phyloP scores from a whole-genome alignment of 2,888 invertebrate genomes.

The Ypsolopha sequella region DNA sequence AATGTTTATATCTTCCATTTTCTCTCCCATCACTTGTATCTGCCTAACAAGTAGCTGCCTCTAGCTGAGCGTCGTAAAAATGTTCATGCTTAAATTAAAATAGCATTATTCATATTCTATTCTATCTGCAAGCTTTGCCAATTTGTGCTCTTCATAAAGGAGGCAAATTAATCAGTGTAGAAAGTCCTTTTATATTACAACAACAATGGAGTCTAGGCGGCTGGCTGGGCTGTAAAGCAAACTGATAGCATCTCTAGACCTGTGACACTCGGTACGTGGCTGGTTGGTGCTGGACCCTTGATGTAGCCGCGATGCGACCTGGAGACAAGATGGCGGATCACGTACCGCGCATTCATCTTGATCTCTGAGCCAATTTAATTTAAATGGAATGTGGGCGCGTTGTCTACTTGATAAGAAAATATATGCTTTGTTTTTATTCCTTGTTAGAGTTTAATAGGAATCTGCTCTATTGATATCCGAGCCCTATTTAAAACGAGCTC shows the following conservation, averaged over 20 bases:
- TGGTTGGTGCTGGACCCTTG: conserved; percentile 15
- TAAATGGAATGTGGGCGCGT: background rate
- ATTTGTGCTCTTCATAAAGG: background rate
- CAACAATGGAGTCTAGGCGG: background rate
- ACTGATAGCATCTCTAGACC: conserved; percentile 48
- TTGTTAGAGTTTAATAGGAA: background rate
- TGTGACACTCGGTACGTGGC: conserved; percentile 25
- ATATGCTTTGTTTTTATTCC: background rate
- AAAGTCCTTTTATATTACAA: background rate
- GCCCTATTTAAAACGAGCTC: background rate
- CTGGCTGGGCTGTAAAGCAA: conserved; percentile 42
- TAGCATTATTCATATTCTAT: no score
- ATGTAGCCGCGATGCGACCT: conserved; percentile 12
- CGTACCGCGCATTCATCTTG: background rate
- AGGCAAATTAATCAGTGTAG: background rate
- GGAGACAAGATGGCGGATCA: background rate
- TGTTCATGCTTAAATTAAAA: no score
- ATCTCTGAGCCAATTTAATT: conserved; percentile 2
- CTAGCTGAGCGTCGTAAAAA: no score
- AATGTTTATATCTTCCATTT: conserved; percentile 25
- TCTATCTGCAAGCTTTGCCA: no score
- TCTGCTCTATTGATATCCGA: background rate
- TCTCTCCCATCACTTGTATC: conserved; percentile 12
- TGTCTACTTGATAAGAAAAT: background rate
- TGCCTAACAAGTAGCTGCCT: no score